Base-by-base conservation (phyloP, 2,113 vertebrate species). In the Apodemus speciosus region DNA sequence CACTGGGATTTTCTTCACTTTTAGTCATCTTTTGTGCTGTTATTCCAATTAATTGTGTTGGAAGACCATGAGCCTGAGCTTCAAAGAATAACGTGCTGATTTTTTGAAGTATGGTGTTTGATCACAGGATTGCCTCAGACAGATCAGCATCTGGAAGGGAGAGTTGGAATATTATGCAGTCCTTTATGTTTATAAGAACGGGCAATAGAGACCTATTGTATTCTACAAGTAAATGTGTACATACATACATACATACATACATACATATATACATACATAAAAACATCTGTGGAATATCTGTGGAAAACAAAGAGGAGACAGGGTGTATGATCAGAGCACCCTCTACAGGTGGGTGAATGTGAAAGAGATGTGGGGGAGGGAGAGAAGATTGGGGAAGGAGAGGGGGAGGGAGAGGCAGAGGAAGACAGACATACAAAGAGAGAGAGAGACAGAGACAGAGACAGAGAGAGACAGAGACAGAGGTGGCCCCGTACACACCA, bases 11-110 rank as follows among this genome's bases (percentile, higher is more conserved):
- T 77, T 46, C 58, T 84, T 83, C 60, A 30, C 30, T 76, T 85
- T 89, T 95, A 91, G 25, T 89, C 85, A 81, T 94, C 77, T 92
- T 90, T 91, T 53, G 46, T 71, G 89, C 46, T 14, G 4, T 80
- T 81, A 64, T 66, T 51, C 73, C 93, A 95, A 91, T 95, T 91
- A 92, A 49, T 25, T 18, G 46, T 71, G 83, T 71, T 76, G 64
- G 49, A 23, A 91, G 73, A 64, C 21, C 7, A 46, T 21, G 11
- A 68, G 53, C 14, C 43, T 13, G 53, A 75, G 68, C 64, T 91
- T 94, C 93, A 94, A 38, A 91, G 79, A 73, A 25, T 0, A n/a
- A 79, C 46, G 79, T 56, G 91, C 69, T 21, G 8, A 53, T 69
- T 85, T 85, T 94, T 60, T 93, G 81, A 90, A 91, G 96, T 66